These are phyloP conservation scores for Chauna torquata DNA, from an alignment of 2,113 vertebrate genomes.

Conservation along the genomic window DNA sequence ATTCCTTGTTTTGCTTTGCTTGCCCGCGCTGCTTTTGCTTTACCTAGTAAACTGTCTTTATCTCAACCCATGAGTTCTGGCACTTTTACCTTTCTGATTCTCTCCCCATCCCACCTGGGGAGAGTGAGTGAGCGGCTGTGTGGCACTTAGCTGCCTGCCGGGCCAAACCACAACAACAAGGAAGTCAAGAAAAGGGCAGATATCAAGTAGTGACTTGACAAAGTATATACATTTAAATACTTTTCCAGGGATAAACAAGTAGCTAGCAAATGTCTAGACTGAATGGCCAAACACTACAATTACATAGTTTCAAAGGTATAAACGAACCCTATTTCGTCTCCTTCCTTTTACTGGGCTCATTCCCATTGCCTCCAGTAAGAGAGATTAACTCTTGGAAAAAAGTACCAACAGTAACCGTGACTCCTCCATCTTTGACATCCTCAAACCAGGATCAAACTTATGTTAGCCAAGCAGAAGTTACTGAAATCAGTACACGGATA, in stretches of 20 bases:
- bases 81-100: too few species aligned
- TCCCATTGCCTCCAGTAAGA: background rate
- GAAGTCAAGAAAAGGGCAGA: background rate
- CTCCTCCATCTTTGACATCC: background rate
- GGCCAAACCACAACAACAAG: too few species aligned
- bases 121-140: too few species aligned
- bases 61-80: too few species aligned
- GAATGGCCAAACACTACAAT: background rate
- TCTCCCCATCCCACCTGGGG: too few species aligned
- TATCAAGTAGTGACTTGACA: background rate
- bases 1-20: too few species aligned
- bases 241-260: background rate
- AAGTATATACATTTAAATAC: background rate
- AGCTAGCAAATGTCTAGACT: background rate
- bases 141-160: too few species aligned
- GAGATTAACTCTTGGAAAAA: background rate
- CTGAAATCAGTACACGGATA: background rate
- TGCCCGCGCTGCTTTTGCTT: too few species aligned
- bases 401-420: background rate
- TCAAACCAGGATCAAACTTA: background rate
- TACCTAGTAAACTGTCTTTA: too few species aligned
- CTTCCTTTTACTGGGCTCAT: background rate
- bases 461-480: background rate
- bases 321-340: background rate
- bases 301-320: background rate